phyloP scores from a whole-genome alignment of 2,797 vertebrate species.

The Glossophaga mutica region DNA sequence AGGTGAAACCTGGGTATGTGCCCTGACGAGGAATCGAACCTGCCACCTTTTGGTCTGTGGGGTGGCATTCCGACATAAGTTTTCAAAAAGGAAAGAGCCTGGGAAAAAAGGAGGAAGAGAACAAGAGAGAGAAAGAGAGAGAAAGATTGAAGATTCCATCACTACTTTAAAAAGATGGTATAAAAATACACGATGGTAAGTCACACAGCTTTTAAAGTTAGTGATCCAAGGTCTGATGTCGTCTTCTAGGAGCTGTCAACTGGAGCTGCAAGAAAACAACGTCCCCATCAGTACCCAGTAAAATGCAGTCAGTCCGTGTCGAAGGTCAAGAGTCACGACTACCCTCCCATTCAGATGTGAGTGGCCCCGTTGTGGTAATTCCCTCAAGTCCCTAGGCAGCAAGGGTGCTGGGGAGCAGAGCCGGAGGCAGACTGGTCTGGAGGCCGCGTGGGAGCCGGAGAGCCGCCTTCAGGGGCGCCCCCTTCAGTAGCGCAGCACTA shows the following conservation, averaged over 20 bases:
- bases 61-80: too few relatives aligned
- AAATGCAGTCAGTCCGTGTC: background rate
- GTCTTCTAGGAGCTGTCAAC: background rate
- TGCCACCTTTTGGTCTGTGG: too few relatives aligned
- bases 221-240: background rate
- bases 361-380: background rate
- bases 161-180: too few relatives aligned
- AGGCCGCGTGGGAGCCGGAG: background rate
- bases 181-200: background rate
- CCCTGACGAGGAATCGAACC: too few relatives aligned
- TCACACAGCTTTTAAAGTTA: background rate
- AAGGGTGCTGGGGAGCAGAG: background rate
- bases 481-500: background rate
- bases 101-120: too few relatives aligned
- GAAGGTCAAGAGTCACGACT: background rate
- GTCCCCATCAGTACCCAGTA: background rate
- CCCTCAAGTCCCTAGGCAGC: background rate
- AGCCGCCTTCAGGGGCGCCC: too few relatives aligned
- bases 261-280: background rate
- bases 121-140: too few relatives aligned
- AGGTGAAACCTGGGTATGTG: too few relatives aligned
- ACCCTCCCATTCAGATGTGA: background rate
- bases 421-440: background rate
- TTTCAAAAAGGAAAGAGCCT: too few relatives aligned
- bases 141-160: too few relatives aligned